These are phyloP conservation scores for Raphicerus campestris DNA, from an alignment of 2,113 vertebrate species.

Conservation along the genomic window DNA sequence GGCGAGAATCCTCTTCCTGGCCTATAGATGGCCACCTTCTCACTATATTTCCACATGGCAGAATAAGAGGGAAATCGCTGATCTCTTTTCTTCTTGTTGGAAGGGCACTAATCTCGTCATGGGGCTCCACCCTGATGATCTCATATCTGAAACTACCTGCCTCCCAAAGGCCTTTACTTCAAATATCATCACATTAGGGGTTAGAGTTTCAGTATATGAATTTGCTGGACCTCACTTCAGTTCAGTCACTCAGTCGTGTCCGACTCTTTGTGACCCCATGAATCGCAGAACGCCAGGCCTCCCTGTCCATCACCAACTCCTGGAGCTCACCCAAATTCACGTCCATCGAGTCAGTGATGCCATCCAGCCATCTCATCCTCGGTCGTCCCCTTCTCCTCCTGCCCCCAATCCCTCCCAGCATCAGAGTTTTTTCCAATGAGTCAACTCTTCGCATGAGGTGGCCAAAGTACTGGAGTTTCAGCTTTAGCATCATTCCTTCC, in stretches of 20 bases:
- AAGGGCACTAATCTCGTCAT: neutral
- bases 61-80: neutral
- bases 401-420: too few relatives aligned
- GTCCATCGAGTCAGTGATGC: too few relatives aligned
- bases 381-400: too few relatives aligned
- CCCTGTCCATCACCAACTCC: too few relatives aligned
- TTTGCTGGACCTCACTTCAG: neutral
- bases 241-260: too few relatives aligned
- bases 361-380: too few relatives aligned
- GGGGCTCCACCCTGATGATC: neutral
- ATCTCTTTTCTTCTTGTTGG: neutral
- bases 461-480: too few relatives aligned
- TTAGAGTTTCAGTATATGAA: neutral
- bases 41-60: neutral
- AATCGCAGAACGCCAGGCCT: too few relatives aligned
- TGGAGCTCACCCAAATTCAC: rapidly evolving
- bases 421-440: too few relatives aligned
- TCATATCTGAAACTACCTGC: neutral
- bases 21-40: neutral
- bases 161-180: neutral
- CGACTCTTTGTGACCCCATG: too few relatives aligned
- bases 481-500: too few relatives aligned
- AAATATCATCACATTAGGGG: neutral
- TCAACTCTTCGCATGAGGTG: too few relatives aligned
- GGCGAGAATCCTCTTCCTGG: neutral